phyloP scores from a whole-genome alignment of 2,113 vertebrate genomes.

The Rhizomys pruinosus region DNA sequence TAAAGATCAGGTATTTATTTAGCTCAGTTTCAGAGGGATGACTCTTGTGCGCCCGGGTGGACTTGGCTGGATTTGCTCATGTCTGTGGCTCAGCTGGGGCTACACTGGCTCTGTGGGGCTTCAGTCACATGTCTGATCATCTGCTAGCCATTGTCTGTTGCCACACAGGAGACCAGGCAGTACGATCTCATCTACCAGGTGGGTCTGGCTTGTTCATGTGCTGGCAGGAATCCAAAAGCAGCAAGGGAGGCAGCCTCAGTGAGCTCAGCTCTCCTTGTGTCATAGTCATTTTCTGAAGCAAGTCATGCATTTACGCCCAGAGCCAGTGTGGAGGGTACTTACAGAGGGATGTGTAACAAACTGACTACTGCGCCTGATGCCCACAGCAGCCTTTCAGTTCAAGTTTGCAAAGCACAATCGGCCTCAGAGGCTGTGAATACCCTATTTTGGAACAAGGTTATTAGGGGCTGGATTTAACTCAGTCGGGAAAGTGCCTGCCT shows the following conservation, averaged over 20 bases:
- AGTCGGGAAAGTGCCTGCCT: background rate
- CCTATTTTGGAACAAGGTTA: background rate
- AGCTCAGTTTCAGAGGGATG: background rate
- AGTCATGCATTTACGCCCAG: background rate
- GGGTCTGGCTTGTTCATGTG: background rate
- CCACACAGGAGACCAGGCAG: background rate
- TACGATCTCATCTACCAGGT: background rate
- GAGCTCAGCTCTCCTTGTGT: background rate
- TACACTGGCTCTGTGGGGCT: background rate
- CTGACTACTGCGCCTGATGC: background rate
- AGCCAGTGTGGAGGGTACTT: background rate
- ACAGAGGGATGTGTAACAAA: background rate
- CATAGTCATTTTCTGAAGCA: background rate
- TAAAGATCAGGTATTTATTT: background rate
- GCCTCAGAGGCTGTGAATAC: background rate
- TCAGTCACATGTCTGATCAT: background rate
- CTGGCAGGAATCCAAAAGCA: background rate
- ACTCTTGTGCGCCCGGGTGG: background rate
- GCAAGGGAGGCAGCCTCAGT: background rate
- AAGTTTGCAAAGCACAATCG: background rate
- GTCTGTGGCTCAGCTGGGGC: background rate
- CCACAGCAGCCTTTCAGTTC: background rate
- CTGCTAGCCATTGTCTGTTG: background rate
- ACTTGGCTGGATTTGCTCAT: background rate
- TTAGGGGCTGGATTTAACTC: too few relatives aligned